Evolutionary conservation across 2,888 invertebrate species (phyloP).

Genomic region (Erebia aethiops): DNA sequence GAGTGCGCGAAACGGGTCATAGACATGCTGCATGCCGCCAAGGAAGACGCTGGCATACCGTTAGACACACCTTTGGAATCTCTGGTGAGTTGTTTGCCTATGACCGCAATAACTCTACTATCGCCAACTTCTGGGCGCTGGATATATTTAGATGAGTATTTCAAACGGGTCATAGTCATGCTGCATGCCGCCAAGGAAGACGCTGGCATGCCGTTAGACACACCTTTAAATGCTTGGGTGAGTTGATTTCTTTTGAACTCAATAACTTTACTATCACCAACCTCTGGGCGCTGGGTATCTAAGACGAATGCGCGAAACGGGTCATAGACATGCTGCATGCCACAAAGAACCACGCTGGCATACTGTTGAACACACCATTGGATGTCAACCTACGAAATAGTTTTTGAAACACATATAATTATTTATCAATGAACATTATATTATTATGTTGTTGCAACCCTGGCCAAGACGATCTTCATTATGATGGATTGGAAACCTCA

Average conservation of each 20-base stretch:
- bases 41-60: conserved; percentile 84
- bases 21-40: conserved; percentile 87
- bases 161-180: conserved; percentile 88
- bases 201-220: conserved; percentile 83
- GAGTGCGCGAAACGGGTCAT: conserved; percentile 89
- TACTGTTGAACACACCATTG: conserved; percentile 83
- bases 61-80: conserved; percentile 83
- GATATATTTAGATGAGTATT: conserved; percentile 92
- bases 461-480: too few species aligned
- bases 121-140: conserved; percentile 91
- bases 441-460: too few species aligned
- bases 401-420: too few species aligned
- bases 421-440: too few species aligned
- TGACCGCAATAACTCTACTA: neutral
- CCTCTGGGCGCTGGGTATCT: conserved; percentile 91
- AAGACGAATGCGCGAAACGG: conserved; percentile 87
- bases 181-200: conserved; percentile 86
- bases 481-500: too few species aligned
- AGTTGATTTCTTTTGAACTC: conserved; percentile 48
- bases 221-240: conserved; percentile 88
- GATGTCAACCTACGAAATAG: too few species aligned
- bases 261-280: conserved; percentile 80
- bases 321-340: conserved; percentile 88
- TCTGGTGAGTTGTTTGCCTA: conserved; percentile 81
- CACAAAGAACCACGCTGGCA: conserved; percentile 85